These are phyloP conservation scores for Drosophila lacteicornis DNA, from an alignment of 1,140 invertebrate genomes.

Conservation along the genomic window DNA sequence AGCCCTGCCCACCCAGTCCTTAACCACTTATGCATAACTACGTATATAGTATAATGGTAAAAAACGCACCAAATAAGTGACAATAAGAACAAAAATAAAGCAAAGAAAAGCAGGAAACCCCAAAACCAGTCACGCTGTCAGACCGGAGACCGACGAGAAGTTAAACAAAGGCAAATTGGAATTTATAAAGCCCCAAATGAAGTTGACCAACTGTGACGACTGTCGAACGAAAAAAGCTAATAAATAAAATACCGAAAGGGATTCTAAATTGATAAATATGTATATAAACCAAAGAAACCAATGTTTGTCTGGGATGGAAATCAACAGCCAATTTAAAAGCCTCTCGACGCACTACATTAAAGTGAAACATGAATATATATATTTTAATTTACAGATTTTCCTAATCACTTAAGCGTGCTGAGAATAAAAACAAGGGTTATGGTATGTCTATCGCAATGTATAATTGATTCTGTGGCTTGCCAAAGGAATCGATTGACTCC, in stretches of 20 bases:
- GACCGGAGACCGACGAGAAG: slow-evolving; percentile 5
- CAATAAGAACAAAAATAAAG: slow-evolving; percentile 14
- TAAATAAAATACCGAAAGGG: slow-evolving; percentile 15
- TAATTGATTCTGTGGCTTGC: not conserved
- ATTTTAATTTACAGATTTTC: no score
- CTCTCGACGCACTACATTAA: no score
- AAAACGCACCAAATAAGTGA: slow-evolving; percentile 31
- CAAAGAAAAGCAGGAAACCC: slow-evolving; percentile 37
- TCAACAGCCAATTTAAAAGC: not conserved
- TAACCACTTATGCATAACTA: slow-evolving; percentile 36
- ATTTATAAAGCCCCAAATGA: slow-evolving; percentile 39
- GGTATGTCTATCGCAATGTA: not conserved
- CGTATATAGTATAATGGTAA: slow-evolving; percentile 17
- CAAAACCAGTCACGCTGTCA: not conserved
- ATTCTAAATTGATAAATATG: slow-evolving; percentile 9
- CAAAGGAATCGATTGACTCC: not conserved
- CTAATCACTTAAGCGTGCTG: no score
- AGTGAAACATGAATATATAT: not conserved
- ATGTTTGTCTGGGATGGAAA: slow-evolving; percentile 1
- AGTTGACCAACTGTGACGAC: slow-evolving; percentile 21
- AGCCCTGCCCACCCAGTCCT: not conserved
- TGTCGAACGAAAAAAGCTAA: slow-evolving; percentile 2
- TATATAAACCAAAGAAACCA: not conserved
- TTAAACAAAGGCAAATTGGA: slow-evolving; percentile 62
- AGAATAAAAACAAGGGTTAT: no score